Evolutionary conservation across 2,113 vertebrate species (phyloP).

Genomic region (Dinomys branickii): DNA sequence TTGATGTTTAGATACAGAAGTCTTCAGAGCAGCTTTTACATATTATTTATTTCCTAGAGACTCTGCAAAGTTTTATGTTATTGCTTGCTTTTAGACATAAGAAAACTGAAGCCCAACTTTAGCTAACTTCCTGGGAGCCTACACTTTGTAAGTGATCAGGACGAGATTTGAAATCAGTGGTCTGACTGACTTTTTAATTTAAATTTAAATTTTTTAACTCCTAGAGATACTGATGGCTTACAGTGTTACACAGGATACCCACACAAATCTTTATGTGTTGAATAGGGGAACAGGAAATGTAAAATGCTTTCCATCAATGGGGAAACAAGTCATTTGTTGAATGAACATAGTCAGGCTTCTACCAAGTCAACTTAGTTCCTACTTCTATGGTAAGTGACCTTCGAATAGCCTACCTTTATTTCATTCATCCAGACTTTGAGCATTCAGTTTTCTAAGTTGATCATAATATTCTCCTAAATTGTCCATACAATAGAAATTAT

Average conservation of each 20-base stretch:
- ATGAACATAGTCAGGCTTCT: neutral
- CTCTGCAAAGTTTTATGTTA: neutral
- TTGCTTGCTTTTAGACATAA: neutral
- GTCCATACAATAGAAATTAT: neutral
- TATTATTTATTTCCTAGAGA: neutral
- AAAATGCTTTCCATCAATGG: neutral
- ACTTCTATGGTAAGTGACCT: neutral
- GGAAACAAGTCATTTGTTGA: neutral
- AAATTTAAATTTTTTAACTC: neutral
- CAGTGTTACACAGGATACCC: neutral
- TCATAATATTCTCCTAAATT: neutral
- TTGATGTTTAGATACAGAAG: neutral
- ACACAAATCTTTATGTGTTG: neutral
- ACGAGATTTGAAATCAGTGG: neutral
- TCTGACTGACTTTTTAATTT: neutral
- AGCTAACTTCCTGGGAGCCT: neutral
- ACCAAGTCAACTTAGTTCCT: neutral
- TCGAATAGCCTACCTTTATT: neutral
- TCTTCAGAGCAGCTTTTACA: neutral
- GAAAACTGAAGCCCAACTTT: neutral
- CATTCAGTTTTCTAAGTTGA: neutral
- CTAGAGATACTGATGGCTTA: neutral
- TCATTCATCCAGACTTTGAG: neutral
- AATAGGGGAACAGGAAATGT: neutral
- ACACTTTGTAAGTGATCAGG: neutral